phyloP scores from a whole-genome alignment of 2,113 vertebrate species.

The Poeciliopsis prolifica region DNA sequence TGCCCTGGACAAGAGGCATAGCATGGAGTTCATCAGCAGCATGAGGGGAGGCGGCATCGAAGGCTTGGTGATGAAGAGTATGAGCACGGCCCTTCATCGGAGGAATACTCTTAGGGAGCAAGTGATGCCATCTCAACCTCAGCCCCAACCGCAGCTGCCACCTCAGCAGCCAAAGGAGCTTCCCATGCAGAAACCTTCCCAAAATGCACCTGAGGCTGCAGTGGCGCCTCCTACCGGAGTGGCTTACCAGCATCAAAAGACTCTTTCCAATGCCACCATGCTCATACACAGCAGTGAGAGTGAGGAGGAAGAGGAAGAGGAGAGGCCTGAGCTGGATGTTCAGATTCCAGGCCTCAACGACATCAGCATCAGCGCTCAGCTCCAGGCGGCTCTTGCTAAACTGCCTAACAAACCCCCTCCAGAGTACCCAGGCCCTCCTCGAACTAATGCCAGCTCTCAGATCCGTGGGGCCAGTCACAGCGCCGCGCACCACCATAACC shows the following conservation, averaged over 20 bases:
- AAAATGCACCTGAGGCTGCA: slow-evolving; percentile 74
- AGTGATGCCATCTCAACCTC: slow-evolving; percentile 76
- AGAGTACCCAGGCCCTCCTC: slow-evolving; percentile 90
- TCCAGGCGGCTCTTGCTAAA: slow-evolving; percentile 93
- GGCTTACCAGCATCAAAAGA: slow-evolving; percentile 92
- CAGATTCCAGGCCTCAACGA: slow-evolving; percentile 85
- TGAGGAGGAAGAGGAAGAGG: slow-evolving; percentile 80
- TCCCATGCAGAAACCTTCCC: slow-evolving; percentile 63
- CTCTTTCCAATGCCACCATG: slow-evolving; percentile 93
- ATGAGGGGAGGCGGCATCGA: slow-evolving; percentile 86
- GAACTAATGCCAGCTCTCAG: slow-evolving; percentile 82
- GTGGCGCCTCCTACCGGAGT: slow-evolving; percentile 36
- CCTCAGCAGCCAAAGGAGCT: slow-evolving; percentile 70
- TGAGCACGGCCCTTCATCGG: slow-evolving; percentile 84
- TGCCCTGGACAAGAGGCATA: slow-evolving; percentile 87
- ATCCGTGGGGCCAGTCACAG: slow-evolving; percentile 76
- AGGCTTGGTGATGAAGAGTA: slow-evolving; percentile 85
- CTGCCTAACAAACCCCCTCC: slow-evolving; percentile 97
- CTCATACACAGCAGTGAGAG: slow-evolving; percentile 97
- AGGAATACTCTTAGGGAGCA: slow-evolving; percentile 91
- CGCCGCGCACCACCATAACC: slow-evolving; percentile 78
- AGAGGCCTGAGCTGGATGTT: slow-evolving; percentile 81
- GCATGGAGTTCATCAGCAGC: slow-evolving; percentile 92
- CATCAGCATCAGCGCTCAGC: slow-evolving; percentile 91
- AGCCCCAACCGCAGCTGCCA: slow-evolving; percentile 35